Conservation (phyloP, 2,888 invertebrate species). For the Polietes domitor region DNA sequence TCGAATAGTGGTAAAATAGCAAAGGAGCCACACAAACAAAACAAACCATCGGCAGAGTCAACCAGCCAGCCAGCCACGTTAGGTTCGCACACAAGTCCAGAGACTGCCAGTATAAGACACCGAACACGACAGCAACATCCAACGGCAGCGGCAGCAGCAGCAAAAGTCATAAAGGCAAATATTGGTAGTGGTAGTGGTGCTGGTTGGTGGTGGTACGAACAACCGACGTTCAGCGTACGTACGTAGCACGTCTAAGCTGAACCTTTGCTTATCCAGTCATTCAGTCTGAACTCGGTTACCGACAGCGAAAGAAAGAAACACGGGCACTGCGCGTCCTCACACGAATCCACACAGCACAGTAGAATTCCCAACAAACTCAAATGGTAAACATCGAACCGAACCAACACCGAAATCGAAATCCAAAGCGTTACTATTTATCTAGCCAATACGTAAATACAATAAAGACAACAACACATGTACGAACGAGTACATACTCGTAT, state of each 20-base stretch:
- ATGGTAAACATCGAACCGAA: conserved; percentile 64
- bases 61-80: conserved; percentile 41
- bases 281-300: conserved; percentile 81
- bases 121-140: conserved; percentile 62
- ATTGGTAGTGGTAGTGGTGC: conserved; percentile 40
- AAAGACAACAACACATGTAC: neutral
- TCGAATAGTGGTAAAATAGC: conserved; percentile 17
- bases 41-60: conserved; percentile 23
- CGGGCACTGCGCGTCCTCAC: conserved; percentile 62
- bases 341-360: conserved; percentile 43
- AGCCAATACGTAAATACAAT: conserved; percentile 21
- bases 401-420: too few relatives aligned
- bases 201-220: conserved; percentile 57
- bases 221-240: conserved; percentile 57
- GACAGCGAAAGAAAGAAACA: conserved; percentile 77
- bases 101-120: conserved; percentile 55
- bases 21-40: conserved; percentile 20
- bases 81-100: neutral
- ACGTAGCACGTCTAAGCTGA: conserved; percentile 79
- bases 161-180: conserved; percentile 58
- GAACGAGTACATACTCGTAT: neutral
- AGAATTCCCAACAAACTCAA: conserved; percentile 44
- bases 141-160: conserved; percentile 69
- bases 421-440: conserved; percentile 62
- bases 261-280: conserved; percentile 81